Conservation (phyloP, 2,797 vertebrate species). For the Epinephelus malabaricus region DNA sequence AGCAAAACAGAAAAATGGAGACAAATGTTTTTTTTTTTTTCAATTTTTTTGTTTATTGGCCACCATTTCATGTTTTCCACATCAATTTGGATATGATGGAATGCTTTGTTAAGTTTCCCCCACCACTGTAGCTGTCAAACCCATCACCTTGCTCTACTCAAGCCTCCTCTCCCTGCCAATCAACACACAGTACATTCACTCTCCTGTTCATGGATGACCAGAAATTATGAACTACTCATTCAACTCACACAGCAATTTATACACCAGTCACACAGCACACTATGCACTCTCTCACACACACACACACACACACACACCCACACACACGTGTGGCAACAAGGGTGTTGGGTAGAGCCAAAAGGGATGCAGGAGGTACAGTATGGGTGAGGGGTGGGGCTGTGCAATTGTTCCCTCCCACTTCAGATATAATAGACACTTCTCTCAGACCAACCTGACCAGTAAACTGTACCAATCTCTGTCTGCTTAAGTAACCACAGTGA, state of each 20-base stretch:
- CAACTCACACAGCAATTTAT: slow-evolving; percentile 14
- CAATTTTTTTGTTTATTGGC: slow-evolving; percentile 90
- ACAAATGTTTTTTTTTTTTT: slow-evolving; percentile 15
- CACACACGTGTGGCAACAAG: slow-evolving; percentile 35
- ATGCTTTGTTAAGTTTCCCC: slow-evolving; percentile 84
- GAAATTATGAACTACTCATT: slow-evolving; percentile 38
- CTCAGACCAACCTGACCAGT: slow-evolving; percentile 62
- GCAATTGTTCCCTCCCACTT: slow-evolving; percentile 71
- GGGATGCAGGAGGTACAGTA: slow-evolving; percentile 62
- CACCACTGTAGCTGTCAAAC: slow-evolving; percentile 66
- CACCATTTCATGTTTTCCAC: slow-evolving; percentile 90
- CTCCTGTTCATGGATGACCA: slow-evolving; percentile 53
- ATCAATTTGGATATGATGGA: slow-evolving; percentile 90
- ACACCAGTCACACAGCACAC: slow-evolving; percentile 22
- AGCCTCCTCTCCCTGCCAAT: slow-evolving; percentile 39
- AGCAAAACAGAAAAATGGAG: neutral
- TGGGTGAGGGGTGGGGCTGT: slow-evolving; percentile 71
- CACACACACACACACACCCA: slow-evolving; percentile 10
- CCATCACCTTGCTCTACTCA: slow-evolving; percentile 62
- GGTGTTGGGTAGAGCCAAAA: slow-evolving; percentile 61
- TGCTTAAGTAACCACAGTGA: slow-evolving; percentile 75
- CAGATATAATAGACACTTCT: slow-evolving; percentile 61
- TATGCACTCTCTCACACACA: slow-evolving; percentile 4
- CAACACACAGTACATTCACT: slow-evolving; percentile 37
- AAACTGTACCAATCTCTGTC: slow-evolving; percentile 57